phyloP scores from a whole-genome alignment of 35 echinoderm and acorn worm genomes.

The Lytechinus variegatus region DNA sequence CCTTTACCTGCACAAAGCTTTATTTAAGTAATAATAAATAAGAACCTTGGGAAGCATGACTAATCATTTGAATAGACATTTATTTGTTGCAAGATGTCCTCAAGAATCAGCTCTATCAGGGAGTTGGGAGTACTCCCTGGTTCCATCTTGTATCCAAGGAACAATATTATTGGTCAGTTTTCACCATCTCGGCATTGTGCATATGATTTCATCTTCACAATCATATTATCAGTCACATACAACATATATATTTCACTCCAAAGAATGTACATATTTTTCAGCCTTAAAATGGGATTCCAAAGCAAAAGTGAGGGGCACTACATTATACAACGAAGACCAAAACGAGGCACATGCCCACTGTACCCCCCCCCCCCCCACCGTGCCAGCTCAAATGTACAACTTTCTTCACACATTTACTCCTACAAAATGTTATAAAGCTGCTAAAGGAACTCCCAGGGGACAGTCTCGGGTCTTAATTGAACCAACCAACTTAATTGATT shows the following conservation, averaged over 20 bases:
- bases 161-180: no score
- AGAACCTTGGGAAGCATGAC: not conserved
- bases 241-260: no score
- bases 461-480: not conserved
- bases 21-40: not conserved
- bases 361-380: no score
- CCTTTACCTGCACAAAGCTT: not conserved
- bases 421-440: not conserved
- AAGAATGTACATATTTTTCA: no score
- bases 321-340: no score
- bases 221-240: no score
- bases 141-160: no score
- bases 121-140: no score
- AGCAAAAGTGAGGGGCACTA: no score
- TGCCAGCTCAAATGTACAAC: not conserved
- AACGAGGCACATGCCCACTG: no score
- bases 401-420: not conserved
- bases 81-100: not conserved
- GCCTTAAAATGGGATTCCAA: no score
- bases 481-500: conserved; percentile 20
- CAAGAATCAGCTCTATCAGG: not conserved
- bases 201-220: not conserved
- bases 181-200: no score
- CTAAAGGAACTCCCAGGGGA: not conserved
- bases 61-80: not conserved